These are phyloP conservation scores for Zaprionus davidi DNA, from an alignment of 1,140 invertebrate species.

Conservation along the genomic window DNA sequence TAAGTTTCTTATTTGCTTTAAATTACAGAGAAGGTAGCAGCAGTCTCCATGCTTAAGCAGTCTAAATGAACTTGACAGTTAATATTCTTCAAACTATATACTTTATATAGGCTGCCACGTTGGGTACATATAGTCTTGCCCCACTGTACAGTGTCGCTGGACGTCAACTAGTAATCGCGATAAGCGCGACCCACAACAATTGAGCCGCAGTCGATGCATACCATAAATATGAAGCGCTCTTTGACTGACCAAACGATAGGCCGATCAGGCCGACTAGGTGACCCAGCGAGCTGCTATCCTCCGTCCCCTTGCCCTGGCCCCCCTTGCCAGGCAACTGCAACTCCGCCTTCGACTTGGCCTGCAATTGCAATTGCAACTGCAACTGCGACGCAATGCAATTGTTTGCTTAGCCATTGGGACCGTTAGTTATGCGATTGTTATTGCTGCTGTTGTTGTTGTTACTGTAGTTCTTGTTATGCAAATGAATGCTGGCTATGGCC, in stretches of 20 bases:
- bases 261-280: neutral
- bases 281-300: slow-evolving; percentile 21
- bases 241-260: slow-evolving; percentile 8
- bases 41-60: too few species aligned
- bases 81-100: too few species aligned
- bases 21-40: too few species aligned
- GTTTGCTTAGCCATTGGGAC: slow-evolving; percentile 46
- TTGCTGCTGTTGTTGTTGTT: slow-evolving; percentile 9
- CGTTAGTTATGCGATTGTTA: slow-evolving; percentile 27
- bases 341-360: slow-evolving; percentile 20
- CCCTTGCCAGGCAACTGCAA: neutral
- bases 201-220: slow-evolving; percentile 21
- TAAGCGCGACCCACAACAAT: slow-evolving; percentile 39
- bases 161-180: slow-evolving; percentile 47
- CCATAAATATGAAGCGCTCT: slow-evolving; percentile 59
- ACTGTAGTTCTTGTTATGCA: slow-evolving; percentile 37
- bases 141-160: slow-evolving; percentile 12
- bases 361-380: slow-evolving; percentile 12
- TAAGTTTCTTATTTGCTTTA: too few species aligned
- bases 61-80: too few species aligned
- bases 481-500: slow-evolving; percentile 42
- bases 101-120: neutral
- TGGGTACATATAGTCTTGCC: neutral
- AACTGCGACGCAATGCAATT: slow-evolving; percentile 48
- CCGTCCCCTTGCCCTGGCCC: neutral